phyloP scores from a whole-genome alignment of 2,888 invertebrate species.

The Phymatocera aterrima region DNA sequence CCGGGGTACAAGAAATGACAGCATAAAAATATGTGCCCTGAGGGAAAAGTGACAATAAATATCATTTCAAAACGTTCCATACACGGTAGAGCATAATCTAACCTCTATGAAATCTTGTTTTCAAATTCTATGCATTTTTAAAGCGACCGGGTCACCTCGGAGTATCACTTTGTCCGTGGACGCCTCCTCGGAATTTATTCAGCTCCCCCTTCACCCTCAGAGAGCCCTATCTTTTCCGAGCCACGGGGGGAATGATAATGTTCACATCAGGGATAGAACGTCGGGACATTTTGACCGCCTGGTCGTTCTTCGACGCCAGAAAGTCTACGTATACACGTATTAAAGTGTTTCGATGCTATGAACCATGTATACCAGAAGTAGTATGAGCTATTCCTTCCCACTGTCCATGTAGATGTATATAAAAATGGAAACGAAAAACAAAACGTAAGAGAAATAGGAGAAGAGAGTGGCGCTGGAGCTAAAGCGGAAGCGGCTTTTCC shows the following conservation, averaged over 20 bases:
- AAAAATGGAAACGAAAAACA: background rate
- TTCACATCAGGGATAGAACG: background rate
- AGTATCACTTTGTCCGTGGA: slow-evolving; percentile 18
- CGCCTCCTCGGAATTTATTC: background rate
- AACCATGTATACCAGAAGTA: background rate
- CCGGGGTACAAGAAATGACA: too few species aligned
- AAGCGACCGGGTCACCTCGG: background rate
- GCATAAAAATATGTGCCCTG: too few species aligned
- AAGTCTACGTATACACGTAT: background rate
- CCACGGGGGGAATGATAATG: background rate
- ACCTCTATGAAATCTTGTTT: slow-evolving; percentile 25
- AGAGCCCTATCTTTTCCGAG: background rate
- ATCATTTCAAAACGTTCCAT: too few species aligned
- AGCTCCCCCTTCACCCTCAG: background rate
- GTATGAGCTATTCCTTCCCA: background rate
- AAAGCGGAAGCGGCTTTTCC: background rate
- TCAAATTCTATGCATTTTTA: slow-evolving; percentile 35
- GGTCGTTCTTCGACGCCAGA: background rate
- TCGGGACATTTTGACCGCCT: background rate
- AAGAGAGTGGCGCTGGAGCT: background rate
- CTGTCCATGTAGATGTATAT: background rate
- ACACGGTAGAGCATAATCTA: background rate
- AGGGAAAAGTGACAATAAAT: too few species aligned
- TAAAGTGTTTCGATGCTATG: background rate
- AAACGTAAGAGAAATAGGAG: background rate